phyloP scores from a whole-genome alignment of 2,113 vertebrate species.

The Chaenogobius annularis region DNA sequence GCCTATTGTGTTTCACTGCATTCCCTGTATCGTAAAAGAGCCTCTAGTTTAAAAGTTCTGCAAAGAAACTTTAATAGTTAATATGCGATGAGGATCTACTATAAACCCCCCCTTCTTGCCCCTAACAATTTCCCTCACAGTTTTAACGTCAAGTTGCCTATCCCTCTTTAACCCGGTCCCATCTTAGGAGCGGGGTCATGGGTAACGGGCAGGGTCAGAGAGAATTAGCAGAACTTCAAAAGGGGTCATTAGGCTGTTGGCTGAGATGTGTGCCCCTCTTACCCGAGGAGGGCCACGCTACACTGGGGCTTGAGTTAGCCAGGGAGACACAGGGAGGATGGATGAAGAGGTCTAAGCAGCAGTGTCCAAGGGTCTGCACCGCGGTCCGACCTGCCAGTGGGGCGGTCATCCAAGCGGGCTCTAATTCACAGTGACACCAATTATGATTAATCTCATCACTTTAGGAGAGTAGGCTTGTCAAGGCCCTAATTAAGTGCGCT shows the following conservation, averaged over 20 bases:
- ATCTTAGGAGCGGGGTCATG: slow-evolving; percentile 77
- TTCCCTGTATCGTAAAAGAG: neutral
- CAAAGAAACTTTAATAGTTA: neutral
- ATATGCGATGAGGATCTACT: slow-evolving; percentile 2
- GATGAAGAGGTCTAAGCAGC: slow-evolving; percentile 65
- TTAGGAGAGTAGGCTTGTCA: slow-evolving; percentile 80
- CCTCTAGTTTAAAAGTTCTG: neutral
- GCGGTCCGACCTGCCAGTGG: slow-evolving; percentile 76
- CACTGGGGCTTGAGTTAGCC: slow-evolving; percentile 62
- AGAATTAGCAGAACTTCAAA: slow-evolving; percentile 93
- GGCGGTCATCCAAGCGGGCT: slow-evolving; percentile 72
- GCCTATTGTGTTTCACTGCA: neutral
- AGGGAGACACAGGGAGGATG: slow-evolving; percentile 34
- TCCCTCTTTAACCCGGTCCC: slow-evolving; percentile 66
- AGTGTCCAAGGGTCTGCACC: slow-evolving; percentile 76
- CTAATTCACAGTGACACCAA: slow-evolving; percentile 81
- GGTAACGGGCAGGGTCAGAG: slow-evolving; percentile 84
- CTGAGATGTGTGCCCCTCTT: slow-evolving; percentile 68
- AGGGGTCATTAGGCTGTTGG: slow-evolving; percentile 83
- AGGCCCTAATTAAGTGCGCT: slow-evolving; percentile 80
- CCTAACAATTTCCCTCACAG: slow-evolving; percentile 23
- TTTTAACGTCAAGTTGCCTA: slow-evolving; percentile 66
- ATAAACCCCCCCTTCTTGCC: slow-evolving; percentile 11
- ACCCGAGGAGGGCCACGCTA: slow-evolving; percentile 61
- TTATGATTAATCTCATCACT: slow-evolving; percentile 83